Conservation (phyloP, 2,888 invertebrate species). For the Halocaridina rubra region DNA sequence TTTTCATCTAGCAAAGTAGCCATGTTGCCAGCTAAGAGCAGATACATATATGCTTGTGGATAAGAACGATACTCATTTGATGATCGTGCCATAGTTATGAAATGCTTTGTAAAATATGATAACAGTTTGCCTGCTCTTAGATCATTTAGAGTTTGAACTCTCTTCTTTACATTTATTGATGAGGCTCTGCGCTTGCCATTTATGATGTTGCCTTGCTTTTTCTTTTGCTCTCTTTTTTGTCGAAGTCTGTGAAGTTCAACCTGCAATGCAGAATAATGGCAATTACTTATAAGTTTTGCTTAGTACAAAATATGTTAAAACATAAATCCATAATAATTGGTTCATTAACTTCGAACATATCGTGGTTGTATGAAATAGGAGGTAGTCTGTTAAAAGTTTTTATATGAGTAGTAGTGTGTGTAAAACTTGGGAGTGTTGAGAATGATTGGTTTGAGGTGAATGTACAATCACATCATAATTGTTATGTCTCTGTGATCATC, state of each 20-base stretch:
- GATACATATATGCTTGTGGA: conserved; percentile 76
- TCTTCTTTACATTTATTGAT: conserved; percentile 29
- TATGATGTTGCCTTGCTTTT: conserved; percentile 64
- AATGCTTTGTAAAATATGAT: conserved; percentile 79
- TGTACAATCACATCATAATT: too few relatives aligned
- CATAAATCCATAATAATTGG: not conserved
- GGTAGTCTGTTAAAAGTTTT: too few relatives aligned
- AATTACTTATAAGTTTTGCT: not conserved
- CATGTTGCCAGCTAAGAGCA: conserved; percentile 79
- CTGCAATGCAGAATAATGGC: not conserved
- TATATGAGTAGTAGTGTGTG: too few relatives aligned
- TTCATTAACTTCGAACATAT: too few relatives aligned
- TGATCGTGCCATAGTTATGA: conserved; percentile 77
- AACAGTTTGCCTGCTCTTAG: conserved; percentile 74
- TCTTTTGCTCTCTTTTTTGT: conserved; percentile 23
- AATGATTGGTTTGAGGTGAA: too few relatives aligned
- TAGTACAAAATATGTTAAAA: not conserved
- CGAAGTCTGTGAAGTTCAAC: not conserved
- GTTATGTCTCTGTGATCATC: too few relatives aligned
- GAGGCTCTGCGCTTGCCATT: not conserved
- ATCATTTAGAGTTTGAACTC: conserved; percentile 70
- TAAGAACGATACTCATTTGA: conserved; percentile 75
- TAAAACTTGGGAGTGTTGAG: too few relatives aligned
- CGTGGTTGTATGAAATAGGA: too few relatives aligned
- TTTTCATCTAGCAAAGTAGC: conserved; percentile 72